Conservation (phyloP, 2,888 invertebrate genomes). For the Tachina fera region DNA sequence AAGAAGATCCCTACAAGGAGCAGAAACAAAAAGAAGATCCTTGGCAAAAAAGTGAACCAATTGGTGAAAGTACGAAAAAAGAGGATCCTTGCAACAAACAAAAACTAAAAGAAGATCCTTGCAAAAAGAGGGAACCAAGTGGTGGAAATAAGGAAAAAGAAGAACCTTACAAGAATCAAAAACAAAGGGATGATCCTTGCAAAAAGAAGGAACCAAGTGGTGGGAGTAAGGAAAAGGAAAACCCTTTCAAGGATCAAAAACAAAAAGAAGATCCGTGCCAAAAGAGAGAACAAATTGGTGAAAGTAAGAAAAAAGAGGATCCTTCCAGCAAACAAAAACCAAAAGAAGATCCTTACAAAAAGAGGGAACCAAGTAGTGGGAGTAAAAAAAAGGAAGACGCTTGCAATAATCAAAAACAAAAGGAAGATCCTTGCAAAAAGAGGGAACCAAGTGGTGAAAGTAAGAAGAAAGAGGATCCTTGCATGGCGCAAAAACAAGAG, state of each 20-base stretch:
- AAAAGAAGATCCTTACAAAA: slow-evolving; percentile 45
- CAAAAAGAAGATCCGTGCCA: neutral
- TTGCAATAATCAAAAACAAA: slow-evolving; percentile 33
- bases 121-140: slow-evolving; percentile 2
- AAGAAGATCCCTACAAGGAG: slow-evolving; percentile 20
- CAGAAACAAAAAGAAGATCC: no score
- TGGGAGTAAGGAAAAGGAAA: neutral
- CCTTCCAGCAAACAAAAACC: slow-evolving; percentile 30
- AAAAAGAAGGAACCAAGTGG: slow-evolving; percentile 1
- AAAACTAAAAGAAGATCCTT: slow-evolving; percentile 16
- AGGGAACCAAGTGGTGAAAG: neutral
- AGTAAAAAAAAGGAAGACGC: neutral
- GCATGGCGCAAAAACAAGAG: neutral
- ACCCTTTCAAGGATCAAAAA: slow-evolving; percentile 30
- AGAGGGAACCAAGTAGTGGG: neutral
- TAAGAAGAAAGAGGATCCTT: slow-evolving; percentile 36
- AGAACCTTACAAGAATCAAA: neutral
- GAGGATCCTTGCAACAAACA: slow-evolving; percentile 51
- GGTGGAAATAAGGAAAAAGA: slow-evolving; percentile 15
- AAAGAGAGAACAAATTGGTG: neutral
- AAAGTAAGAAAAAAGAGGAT: neutral
- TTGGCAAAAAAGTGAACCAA: slow-evolving; percentile 9
- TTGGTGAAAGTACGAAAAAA: neutral
- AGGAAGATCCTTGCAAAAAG: slow-evolving; percentile 39
- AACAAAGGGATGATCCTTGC: neutral